Evolutionary conservation across 2,797 vertebrate genomes (phyloP), one percentile per base, ranked within the genome.

Genomic region (Mormyrus hasselquistii): DNA sequence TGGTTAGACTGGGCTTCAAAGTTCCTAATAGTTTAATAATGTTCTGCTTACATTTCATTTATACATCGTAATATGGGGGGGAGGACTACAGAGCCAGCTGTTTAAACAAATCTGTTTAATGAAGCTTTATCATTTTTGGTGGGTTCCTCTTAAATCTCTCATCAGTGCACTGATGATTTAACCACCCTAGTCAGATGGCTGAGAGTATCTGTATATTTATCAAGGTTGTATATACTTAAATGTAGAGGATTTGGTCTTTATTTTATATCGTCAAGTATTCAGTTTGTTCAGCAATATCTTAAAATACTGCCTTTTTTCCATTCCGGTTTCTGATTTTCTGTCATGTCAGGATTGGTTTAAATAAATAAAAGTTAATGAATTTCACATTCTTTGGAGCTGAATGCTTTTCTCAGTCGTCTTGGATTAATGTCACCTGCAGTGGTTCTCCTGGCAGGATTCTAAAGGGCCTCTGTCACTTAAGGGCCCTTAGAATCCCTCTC

Each of bases 161-260:
- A n/a, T 87, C 86, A 22, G 34, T 53, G 53, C 34, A n/a, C 86
- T 62, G 86, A 86, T 85, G 83, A 53, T 86, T 19, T 25, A 38
- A 29, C 22, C 90, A 86, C 86, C 88, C 41, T 12, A 84, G 86
- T 92, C 86, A 89, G 88, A 50, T 89, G 59, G 83, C 92, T 93
- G 92, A 92, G 97, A 97, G 96, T 97, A 94, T 98, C 97, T 94
- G 94, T 95, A 96, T 98, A 97, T 98, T 98, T 99, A 98, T 98
- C 97, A 95, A 96, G 96, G 94, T 91, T 98, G 98, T 99, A 98
- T 94, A 98, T 98, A 97, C 94, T 96, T 96, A 92, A 94, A 93
- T 97, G 97, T 97, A 97, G 96, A 98, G 96, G 93, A 97, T 95
- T 96, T 93, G 79, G 44, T 95, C 94, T 94, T 94, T 93, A 95